Base-by-base conservation (phyloP, 2,888 invertebrate species). In the Phengaris alcon region DNA sequence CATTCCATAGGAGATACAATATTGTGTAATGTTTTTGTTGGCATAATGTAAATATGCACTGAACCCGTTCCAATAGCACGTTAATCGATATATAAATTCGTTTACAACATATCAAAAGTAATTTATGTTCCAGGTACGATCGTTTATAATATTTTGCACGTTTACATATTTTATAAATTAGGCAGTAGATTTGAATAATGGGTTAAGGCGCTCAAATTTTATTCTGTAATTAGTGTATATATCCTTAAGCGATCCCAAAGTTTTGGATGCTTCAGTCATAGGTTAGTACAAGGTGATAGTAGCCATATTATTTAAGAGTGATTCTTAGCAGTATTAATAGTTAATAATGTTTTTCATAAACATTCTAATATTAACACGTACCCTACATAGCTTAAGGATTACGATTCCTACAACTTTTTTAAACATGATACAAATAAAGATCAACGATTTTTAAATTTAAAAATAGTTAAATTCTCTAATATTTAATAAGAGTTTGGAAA, bases 201-300 rank as follows among this genome's bases (percentile, higher is more conserved):
- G 72, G 72, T 52, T 46, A 12, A 75, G 88, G 90, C 89, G 90
- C 88, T 92, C 91, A 86, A 85, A 75, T 76, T 77, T 84, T 86
- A 83, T 84, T 85, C 84, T 90, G 89, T 90, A 90, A 90, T 88
- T 88, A 90, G 78, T 92, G 91, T 91, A 92, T 85, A 91, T 91
- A 91, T 79, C 83, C 84, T 81, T 80, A 80, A 79, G 78, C 79
- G 77, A 79, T 77, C 79, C 80, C 77, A 79, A 80, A 77, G 79
- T 77, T 78, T 86, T 80, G 84, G 84, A 89, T 83, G 91, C 90
- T 93, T 90, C 84, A 80, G 82, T 90, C 89, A 88, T 91, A 92
- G 91, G 90, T 88, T 91, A 92, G 88, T 84, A 87, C 86, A 89
- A 88, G 88, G 93, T 92, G 93, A 93, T 92, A 92, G 87, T 91